phyloP scores from a whole-genome alignment of 1,140 invertebrate species.

The Heliothis virescens region DNA sequence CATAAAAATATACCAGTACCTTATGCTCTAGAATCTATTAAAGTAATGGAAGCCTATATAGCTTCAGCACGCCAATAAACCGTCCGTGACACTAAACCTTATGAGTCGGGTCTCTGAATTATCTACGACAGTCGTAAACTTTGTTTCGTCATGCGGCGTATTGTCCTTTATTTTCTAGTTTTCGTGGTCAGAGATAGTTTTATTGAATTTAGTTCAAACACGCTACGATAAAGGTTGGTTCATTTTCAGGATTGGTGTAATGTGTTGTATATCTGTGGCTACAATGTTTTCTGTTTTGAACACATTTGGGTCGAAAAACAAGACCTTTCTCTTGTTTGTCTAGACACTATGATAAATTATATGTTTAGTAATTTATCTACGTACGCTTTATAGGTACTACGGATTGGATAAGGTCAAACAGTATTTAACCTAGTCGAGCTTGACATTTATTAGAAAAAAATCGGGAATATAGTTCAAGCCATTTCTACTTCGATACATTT shows the following conservation, averaged over 20 bases:
- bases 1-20: slow-evolving; percentile 38
- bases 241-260: slow-evolving; percentile 21
- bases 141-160: slow-evolving; percentile 45
- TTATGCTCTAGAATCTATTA: slow-evolving; percentile 45
- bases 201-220: slow-evolving; percentile 46
- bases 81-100: slow-evolving; percentile 57
- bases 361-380: too few species aligned
- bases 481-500: slow-evolving; percentile 26
- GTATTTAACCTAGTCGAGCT: too few species aligned
- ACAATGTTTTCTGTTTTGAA: not conserved
- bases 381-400: too few species aligned
- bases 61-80: slow-evolving; percentile 60
- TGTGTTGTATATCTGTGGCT: not conserved
- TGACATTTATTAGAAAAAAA: not conserved
- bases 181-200: slow-evolving; percentile 42
- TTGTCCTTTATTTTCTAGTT: slow-evolving; percentile 48
- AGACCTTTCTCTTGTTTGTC: not conserved
- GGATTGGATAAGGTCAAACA: too few species aligned
- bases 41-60: slow-evolving; percentile 55
- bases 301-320: not conserved
- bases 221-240: slow-evolving; percentile 5
- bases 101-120: slow-evolving; percentile 58
- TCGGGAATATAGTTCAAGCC: not conserved
- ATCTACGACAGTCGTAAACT: slow-evolving; percentile 58
- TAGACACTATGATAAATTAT: not conserved